Conservation (phyloP, 2,113 vertebrate genomes). For the Lophura nycthemera region DNA sequence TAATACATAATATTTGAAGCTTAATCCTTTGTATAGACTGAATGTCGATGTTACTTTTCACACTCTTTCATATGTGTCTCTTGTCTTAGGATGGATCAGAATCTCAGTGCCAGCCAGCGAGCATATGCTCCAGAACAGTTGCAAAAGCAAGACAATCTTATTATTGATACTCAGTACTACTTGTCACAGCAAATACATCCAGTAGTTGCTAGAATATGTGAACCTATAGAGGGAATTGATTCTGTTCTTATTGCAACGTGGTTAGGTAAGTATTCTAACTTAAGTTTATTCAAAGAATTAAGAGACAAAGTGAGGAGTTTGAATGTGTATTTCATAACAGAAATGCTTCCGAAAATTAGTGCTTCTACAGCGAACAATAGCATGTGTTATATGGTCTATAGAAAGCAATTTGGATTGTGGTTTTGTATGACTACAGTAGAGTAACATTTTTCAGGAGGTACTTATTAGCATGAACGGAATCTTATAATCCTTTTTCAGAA, state of each 20-base stretch:
- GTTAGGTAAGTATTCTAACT: slow-evolving; percentile 81
- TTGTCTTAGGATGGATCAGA: slow-evolving; percentile 90
- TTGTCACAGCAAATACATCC: slow-evolving; percentile 96
- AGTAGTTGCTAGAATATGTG: slow-evolving; percentile 95
- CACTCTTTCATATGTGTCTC: background rate
- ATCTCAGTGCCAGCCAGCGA: slow-evolving; percentile 89
- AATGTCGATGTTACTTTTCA: background rate
- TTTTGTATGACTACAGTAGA: background rate
- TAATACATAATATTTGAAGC: background rate
- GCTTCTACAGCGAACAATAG: background rate
- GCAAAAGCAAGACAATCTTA: slow-evolving; percentile 90
- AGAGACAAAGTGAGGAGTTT: background rate
- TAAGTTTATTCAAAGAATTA: slow-evolving; percentile 11
- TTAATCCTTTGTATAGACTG: background rate
- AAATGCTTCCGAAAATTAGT: background rate
- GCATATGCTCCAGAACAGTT: slow-evolving; percentile 95
- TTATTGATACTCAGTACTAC: slow-evolving; percentile 94
- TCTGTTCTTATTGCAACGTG: slow-evolving; percentile 91
- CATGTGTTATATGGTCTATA: background rate
- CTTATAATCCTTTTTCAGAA: background rate
- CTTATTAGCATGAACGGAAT: background rate
- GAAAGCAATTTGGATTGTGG: background rate
- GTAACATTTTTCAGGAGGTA: background rate
- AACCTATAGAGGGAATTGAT: slow-evolving; percentile 96
- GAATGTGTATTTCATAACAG: background rate